Conservation (phyloP, 2,113 vertebrate species). For the Zapornia atra region DNA sequence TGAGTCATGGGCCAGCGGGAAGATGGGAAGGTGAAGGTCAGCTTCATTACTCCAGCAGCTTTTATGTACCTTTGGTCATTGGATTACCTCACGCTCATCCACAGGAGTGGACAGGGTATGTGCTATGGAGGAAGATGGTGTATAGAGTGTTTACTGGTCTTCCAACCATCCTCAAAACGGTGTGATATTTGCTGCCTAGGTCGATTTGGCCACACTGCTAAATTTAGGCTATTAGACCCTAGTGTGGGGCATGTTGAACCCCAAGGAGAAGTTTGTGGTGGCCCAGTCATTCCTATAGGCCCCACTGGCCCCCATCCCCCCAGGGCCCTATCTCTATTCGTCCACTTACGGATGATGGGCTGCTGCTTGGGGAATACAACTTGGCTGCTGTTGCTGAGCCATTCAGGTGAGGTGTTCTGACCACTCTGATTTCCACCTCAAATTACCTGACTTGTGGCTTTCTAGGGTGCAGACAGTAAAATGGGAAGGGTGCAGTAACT, state of each 20-base stretch:
- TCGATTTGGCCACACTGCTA: not conserved
- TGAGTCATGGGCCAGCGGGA: rapidly evolving
- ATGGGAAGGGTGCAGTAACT: not conserved
- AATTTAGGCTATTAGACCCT: not conserved
- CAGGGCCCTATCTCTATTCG: not conserved
- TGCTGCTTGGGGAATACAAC: not conserved
- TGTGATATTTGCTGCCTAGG: not conserved
- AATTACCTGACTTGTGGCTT: not conserved
- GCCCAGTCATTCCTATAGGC: not conserved
- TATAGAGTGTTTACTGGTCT: not conserved
- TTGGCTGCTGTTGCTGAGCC: not conserved
- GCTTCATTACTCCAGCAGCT: not conserved
- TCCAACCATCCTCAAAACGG: not conserved
- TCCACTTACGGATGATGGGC: not conserved
- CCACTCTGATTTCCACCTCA: not conserved
- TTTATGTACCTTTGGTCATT: not conserved
- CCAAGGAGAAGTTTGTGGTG: not conserved
- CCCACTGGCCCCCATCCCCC: rapidly evolving
- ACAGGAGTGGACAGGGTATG: no score
- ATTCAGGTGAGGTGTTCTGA: not conserved
- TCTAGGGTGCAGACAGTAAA: not conserved
- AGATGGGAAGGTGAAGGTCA: not conserved
- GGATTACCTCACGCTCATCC: not conserved
- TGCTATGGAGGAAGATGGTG: not conserved
- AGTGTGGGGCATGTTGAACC: not conserved